Percentiles rank a stretch among this genome's conserved stretches.
Evolutionary conservation across 2,113 vertebrate species (phyloP).

Genomic region (Lamprotornis superbus): DNA sequence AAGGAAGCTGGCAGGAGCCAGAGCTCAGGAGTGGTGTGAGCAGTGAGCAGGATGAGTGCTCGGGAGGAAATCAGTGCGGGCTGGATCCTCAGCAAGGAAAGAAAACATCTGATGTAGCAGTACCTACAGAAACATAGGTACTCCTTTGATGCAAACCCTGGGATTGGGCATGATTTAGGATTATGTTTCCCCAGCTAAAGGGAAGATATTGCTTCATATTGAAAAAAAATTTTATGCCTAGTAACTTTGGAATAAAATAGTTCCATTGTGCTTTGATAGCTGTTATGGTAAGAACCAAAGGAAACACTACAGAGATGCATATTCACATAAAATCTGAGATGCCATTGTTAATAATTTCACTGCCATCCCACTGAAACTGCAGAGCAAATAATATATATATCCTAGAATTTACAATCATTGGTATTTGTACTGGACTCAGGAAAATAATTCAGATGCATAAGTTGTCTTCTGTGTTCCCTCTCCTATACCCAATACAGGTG

Average conservation of each 20-base stretch:
- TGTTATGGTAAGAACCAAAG: neutral
- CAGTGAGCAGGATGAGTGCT: neutral
- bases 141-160: neutral
- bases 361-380: neutral
- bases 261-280: neutral
- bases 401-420: neutral
- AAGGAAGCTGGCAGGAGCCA: neutral
- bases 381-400: neutral
- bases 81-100: neutral
- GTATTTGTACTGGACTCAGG: neutral
- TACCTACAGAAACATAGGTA: neutral
- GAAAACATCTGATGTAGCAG: neutral
- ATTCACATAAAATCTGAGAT: neutral
- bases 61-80: rapidly evolving
- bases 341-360: neutral
- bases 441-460: neutral
- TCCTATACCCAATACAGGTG: neutral
- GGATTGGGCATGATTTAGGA: neutral
- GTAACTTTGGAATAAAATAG: neutral
- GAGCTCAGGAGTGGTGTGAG: neutral
- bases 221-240: neutral
- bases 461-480: rapidly evolving
- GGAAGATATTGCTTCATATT: neutral
- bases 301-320: neutral
- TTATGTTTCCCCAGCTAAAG: neutral